Conservation (phyloP, 2,888 invertebrate species). For the Nudaria mundana region DNA sequence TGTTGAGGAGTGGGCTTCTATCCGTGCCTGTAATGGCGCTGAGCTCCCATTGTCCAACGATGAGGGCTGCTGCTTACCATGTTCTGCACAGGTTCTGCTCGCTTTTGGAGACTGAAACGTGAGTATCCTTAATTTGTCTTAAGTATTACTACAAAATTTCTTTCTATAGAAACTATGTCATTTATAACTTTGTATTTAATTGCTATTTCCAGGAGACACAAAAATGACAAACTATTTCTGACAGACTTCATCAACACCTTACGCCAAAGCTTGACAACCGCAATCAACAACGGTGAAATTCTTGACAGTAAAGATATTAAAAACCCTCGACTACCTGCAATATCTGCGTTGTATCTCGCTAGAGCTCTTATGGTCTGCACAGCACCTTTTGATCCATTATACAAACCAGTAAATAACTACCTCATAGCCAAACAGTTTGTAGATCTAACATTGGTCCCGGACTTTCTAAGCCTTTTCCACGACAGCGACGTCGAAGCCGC, state of each 20-base stretch:
- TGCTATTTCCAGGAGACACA: slow-evolving; percentile 62
- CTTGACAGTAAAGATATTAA: slow-evolving; percentile 34
- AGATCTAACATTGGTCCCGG: slow-evolving; percentile 91
- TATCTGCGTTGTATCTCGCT: slow-evolving; percentile 86
- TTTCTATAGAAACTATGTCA: background rate
- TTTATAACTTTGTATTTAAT: no score
- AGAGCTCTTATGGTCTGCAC: slow-evolving; percentile 86
- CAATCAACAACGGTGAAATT: slow-evolving; percentile 37
- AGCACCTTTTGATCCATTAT: slow-evolving; percentile 88
- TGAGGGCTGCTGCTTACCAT: slow-evolving; percentile 87
- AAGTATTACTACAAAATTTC: background rate
- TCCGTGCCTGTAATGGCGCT: slow-evolving; percentile 86
- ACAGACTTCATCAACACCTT: slow-evolving; percentile 85
- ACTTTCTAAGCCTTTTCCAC: slow-evolving; percentile 91
- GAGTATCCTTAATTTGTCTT: slow-evolving; percentile 33
- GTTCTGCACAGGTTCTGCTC: slow-evolving; percentile 87
- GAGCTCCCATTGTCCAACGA: slow-evolving; percentile 83
- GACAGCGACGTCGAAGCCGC: slow-evolving; percentile 86
- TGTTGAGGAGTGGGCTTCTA: slow-evolving; percentile 86
- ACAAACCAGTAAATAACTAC: slow-evolving; percentile 88
- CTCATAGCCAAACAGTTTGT: slow-evolving; percentile 89
- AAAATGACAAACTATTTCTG: slow-evolving; percentile 85
- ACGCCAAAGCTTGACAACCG: slow-evolving; percentile 80
- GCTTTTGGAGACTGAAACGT: slow-evolving; percentile 87
- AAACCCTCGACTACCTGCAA: slow-evolving; percentile 78